Evolutionary conservation across 2,888 invertebrate species (phyloP).

Genomic region (Drosophila hawaiiensis): DNA sequence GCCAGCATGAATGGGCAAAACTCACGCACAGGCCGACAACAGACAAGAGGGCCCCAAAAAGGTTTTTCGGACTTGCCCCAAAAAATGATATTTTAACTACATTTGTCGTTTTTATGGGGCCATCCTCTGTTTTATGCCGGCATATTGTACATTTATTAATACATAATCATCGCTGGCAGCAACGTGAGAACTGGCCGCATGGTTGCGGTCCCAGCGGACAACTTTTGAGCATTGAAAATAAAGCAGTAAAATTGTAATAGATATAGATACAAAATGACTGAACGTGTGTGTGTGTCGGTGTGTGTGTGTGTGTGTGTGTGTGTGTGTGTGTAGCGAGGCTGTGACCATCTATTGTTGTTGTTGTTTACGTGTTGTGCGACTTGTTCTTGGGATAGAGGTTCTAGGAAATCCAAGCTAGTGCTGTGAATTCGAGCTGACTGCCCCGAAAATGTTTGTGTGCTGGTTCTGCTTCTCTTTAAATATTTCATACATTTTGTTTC

Average conservation of each 20-base stretch:
- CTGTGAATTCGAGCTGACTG: conserved; percentile 56
- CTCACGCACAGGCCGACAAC: conserved; percentile 59
- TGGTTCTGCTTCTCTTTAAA: conserved; percentile 4
- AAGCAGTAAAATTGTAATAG: conserved; percentile 74
- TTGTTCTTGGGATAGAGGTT: conserved; percentile 54
- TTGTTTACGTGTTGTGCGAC: conserved; percentile 31
- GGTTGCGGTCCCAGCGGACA: conserved; percentile 56
- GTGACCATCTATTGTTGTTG: conserved; percentile 35
- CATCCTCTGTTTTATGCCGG: conserved; percentile 47
- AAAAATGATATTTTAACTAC: conserved; percentile 72
- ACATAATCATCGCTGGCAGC: conserved; percentile 67
- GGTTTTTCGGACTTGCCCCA: conserved; percentile 26
- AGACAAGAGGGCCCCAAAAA: conserved; percentile 11
- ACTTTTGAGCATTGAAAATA: conserved; percentile 62
- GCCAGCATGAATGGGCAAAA: conserved; percentile 62
- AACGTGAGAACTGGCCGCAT: conserved; percentile 61
- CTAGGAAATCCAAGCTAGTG: conserved; percentile 67
- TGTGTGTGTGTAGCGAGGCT: conserved; percentile 18
- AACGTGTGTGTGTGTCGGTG: conserved; percentile 1
- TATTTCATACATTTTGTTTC: conserved; percentile 11
- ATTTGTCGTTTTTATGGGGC: conserved; percentile 61
- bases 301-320: background rate
- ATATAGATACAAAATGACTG: conserved; percentile 55
- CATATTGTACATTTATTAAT: conserved; percentile 75
- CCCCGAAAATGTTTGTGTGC: conserved; percentile 60